Evolutionary conservation across 2,888 invertebrate species (phyloP).

Genomic region (Miltochrista miniata): DNA sequence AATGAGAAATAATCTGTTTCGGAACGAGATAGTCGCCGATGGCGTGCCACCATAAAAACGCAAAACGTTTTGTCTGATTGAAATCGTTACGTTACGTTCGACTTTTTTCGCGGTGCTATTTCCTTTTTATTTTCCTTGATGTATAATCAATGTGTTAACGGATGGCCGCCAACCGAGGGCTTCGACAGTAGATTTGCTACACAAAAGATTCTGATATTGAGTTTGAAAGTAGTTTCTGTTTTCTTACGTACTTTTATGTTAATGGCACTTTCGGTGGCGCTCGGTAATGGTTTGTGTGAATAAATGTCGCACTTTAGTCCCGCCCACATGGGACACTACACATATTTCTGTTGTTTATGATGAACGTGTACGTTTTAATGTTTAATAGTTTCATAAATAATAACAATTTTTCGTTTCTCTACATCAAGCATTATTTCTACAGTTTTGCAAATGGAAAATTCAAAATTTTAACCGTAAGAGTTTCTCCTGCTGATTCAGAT

Average conservation of each 20-base stretch:
- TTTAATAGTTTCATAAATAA: constrained; percentile 43
- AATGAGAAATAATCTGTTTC: constrained; percentile 85
- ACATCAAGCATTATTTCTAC: no score
- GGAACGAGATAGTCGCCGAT: constrained; percentile 81
- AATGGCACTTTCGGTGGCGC: constrained; percentile 74
- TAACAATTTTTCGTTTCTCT: constrained; percentile 22
- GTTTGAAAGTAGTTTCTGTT: constrained; percentile 81
- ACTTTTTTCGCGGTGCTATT: constrained; percentile 75
- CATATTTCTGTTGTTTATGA: constrained; percentile 53
- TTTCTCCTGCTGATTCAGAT: no score
- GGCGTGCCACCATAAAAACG: constrained; percentile 80
- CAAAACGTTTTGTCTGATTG: constrained; percentile 83
- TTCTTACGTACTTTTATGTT: constrained; percentile 70
- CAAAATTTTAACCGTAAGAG: no score
- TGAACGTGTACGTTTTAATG: constrained; percentile 40
- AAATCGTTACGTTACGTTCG: constrained; percentile 74
- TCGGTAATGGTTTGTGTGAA: constrained; percentile 71
- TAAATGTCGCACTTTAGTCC: constrained; percentile 68
- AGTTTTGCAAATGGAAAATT: no score
- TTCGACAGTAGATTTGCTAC: constrained; percentile 77
- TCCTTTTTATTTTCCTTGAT: constrained; percentile 81
- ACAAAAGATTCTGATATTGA: constrained; percentile 82
- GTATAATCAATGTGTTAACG: constrained; percentile 84
- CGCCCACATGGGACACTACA: constrained; percentile 54
- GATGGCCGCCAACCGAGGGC: constrained; percentile 73